Base-by-base conservation (phyloP, 2,797 vertebrate genomes). In the Molossus alvarezi region DNA sequence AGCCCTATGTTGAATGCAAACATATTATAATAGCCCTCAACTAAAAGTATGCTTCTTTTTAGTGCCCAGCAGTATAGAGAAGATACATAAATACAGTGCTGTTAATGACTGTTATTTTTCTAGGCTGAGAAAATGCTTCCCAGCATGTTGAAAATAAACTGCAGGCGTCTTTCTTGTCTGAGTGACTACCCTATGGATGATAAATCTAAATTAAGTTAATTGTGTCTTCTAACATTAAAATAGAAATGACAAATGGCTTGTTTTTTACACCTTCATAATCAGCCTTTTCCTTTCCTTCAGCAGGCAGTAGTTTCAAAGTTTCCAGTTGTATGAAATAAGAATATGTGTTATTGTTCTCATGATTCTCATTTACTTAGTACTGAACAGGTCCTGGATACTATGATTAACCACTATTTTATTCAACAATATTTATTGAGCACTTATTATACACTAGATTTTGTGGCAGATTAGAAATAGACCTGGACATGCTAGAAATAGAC, bases 141-240 rank as follows among this genome's bases (percentile, higher is more conserved):
- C 45, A 84, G 58, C 10, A 25, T 71, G 53, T 23, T 94, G 33
- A 48, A 95, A 95, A 96, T 91, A 92, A 96, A 88, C 77, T 53
- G 23, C 23, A 83, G 88, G 18, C 69, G 90, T 94, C 51, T 85
- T 88, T 77, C 72, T 91, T 91, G 29, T 86, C 45, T 92, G 41
- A 67, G 25, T 75, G n/a, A 85, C 71, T 92, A 73, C 21, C 25
- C 45, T 82, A 14, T 33, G 41, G 86, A 83, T 76, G 51, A 92
- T 96, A 87, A 95, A 95, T 95, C 79, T 97, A 95, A 96, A 96
- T 97, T 94, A 96, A 92, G 69, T 93, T 67, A n/a, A 94, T 93
- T 77, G 18, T 83, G 72, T 85, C 62, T 93, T 91, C 65, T 90
- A 92, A 92, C 95, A 86, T 96, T 96, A 97, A 95, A 96, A 94